phyloP scores from a whole-genome alignment of 2,113 vertebrate genomes.

The Gasterosteus nipponicus region DNA sequence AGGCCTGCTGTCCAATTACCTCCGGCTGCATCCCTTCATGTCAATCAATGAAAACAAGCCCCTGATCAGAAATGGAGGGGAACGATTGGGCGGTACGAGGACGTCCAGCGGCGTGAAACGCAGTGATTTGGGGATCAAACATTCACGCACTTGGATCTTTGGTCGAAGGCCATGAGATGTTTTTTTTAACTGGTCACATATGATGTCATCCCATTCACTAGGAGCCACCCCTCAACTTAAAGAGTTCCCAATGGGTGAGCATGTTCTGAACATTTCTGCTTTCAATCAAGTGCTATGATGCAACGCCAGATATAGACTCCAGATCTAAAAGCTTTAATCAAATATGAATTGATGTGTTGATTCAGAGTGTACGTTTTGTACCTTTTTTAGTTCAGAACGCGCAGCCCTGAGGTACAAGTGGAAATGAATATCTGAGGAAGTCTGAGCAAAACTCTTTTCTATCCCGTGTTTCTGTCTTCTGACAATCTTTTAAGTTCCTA shows the following conservation, averaged over 20 bases:
- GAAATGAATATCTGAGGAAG: no score
- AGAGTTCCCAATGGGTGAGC: conserved; percentile 67
- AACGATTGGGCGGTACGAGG: conserved; percentile 23
- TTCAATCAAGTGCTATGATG: neutral
- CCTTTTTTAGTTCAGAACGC: neutral
- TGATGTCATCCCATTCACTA: conserved; percentile 53
- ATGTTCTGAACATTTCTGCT: conserved; percentile 17
- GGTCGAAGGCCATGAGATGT: conserved; percentile 2
- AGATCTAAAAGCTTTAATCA: neutral
- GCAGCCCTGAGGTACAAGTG: neutral
- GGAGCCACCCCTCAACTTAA: conserved; percentile 65
- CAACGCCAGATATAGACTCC: neutral
- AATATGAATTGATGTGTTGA: neutral
- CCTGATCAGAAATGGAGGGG: conserved; percentile 50
- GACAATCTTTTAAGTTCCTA: neutral
- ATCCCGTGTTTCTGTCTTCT: no score
- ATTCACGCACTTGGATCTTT: neutral
- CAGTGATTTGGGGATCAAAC: conserved; percentile 8
- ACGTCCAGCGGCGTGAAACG: conserved; percentile 43
- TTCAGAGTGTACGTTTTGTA: neutral
- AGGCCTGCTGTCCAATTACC: conserved; percentile 33
- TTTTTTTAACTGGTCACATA: conserved; percentile 35
- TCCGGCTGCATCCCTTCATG: conserved; percentile 29
- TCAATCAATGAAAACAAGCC: conserved; percentile 43
- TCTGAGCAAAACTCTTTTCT: neutral